Conservation (phyloP, 1,140 invertebrate species). For the Trichomalopsis sarcophagae region DNA sequence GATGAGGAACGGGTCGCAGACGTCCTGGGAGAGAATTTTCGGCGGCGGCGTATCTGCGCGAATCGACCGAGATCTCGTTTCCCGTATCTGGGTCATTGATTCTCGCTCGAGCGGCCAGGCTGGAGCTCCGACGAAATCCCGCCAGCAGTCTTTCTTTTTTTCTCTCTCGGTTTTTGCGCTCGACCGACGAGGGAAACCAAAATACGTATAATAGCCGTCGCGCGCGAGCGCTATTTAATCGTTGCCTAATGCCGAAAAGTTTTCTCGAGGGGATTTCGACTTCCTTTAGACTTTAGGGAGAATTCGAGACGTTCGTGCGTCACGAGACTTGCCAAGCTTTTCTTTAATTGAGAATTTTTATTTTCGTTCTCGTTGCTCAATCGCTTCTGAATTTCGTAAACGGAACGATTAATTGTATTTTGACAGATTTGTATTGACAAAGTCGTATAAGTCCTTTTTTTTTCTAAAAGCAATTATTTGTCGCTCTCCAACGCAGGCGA, state of each 20-base stretch:
- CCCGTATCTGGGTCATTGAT: conserved; percentile 54
- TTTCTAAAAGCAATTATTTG: neutral
- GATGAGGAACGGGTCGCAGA: neutral
- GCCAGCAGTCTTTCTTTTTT: conserved; percentile 21
- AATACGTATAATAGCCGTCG: neutral
- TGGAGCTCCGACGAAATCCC: conserved; percentile 5
- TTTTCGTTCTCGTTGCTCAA: too few species aligned
- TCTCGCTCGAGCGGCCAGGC: conserved; percentile 7
- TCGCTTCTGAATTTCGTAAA: too few species aligned
- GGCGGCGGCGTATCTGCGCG: neutral
- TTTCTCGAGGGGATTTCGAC: neutral
- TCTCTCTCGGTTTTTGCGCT: neutral
- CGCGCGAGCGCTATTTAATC: neutral
- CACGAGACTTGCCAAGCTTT: neutral
- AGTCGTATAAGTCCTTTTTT: neutral
- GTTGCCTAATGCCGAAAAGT: neutral
- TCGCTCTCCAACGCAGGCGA: neutral
- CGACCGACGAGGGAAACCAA: neutral
- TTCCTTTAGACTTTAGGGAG: neutral
- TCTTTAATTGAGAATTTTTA: neutral
- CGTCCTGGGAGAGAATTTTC: neutral
- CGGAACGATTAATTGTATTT: neutral
- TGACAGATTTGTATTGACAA: neutral
- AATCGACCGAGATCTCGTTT: conserved; percentile 49
- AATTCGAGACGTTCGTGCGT: neutral